Evolutionary conservation across 92 coral and sea anemone genomes (phyloP).

Genomic region (Siderastrea radians): DNA sequence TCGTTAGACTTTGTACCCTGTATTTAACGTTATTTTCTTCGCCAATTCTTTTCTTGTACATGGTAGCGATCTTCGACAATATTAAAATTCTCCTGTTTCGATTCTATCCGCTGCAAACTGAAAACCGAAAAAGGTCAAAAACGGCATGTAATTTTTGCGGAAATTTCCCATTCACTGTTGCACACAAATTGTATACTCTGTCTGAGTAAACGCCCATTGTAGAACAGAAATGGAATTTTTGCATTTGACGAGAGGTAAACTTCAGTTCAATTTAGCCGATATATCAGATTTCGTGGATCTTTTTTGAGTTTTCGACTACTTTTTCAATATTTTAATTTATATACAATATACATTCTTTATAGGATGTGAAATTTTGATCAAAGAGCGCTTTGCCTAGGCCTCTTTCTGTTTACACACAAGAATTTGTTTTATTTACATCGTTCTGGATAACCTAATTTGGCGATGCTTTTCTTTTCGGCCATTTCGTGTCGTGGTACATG

Average conservation of each 20-base stretch:
- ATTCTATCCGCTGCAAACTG: not conserved
- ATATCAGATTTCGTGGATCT: not conserved
- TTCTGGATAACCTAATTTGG: no score
- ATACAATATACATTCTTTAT: not conserved
- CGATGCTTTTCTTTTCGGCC: no score
- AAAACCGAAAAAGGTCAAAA: not conserved
- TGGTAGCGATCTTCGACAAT: not conserved
- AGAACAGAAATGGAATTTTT: not conserved
- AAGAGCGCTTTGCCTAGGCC: not conserved
- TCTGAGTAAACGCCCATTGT: not conserved
- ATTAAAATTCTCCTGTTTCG: not conserved
- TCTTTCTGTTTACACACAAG: not conserved
- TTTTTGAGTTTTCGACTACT: not conserved
- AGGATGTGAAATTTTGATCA: not conserved
- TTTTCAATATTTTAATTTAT: not conserved
- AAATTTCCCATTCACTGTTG: no score
- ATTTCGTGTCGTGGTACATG: no score
- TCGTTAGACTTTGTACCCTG: no score
- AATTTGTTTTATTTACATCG: no score
- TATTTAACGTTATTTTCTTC: not conserved
- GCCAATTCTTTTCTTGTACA: not conserved
- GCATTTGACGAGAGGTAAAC: not conserved
- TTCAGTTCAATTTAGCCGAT: no score
- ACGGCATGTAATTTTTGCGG: no score
- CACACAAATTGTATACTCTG: no score